Evolutionary conservation across 2,888 invertebrate species (phyloP).

Genomic region (Zootermopsis nevadensis): DNA sequence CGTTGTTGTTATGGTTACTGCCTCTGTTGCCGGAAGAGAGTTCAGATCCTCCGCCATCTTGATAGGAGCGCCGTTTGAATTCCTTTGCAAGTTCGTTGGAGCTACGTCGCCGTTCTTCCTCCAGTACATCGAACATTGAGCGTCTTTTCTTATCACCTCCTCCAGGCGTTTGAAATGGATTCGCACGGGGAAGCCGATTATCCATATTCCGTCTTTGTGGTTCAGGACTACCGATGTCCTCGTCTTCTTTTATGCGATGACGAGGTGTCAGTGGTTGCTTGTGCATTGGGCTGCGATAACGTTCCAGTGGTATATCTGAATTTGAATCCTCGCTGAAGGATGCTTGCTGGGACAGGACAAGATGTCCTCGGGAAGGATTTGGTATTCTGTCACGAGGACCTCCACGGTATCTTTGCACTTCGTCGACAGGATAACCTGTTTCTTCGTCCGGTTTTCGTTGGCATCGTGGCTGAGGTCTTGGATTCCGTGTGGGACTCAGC

Average conservation of each 20-base stretch:
- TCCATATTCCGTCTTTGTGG: constrained; percentile 16
- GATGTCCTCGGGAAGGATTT: constrained; percentile 5
- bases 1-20: not conserved
- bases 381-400: not conserved
- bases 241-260: not conserved
- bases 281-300: constrained; percentile 31
- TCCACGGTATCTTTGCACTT: not conserved
- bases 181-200: constrained; percentile 4
- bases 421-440: not conserved
- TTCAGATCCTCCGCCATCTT: constrained; percentile 58
- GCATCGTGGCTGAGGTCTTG: constrained; percentile 24
- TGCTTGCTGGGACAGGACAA: not conserved
- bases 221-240: constrained; percentile 34
- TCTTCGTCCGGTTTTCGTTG: not conserved
- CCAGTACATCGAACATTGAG: constrained; percentile 59
- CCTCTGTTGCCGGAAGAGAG: not conserved
- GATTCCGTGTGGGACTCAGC: constrained; percentile 38
- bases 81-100: constrained; percentile 66
- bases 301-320: constrained; percentile 18
- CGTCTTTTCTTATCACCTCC: constrained; percentile 50
- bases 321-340: constrained; percentile 7
- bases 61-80: constrained; percentile 63
- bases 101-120: constrained; percentile 64
- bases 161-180: not conserved
- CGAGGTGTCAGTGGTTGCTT: constrained; percentile 29